These are phyloP conservation scores for Sphenodon punctatus DNA, from an alignment of 2,797 vertebrate genomes.

Conservation along the genomic window DNA sequence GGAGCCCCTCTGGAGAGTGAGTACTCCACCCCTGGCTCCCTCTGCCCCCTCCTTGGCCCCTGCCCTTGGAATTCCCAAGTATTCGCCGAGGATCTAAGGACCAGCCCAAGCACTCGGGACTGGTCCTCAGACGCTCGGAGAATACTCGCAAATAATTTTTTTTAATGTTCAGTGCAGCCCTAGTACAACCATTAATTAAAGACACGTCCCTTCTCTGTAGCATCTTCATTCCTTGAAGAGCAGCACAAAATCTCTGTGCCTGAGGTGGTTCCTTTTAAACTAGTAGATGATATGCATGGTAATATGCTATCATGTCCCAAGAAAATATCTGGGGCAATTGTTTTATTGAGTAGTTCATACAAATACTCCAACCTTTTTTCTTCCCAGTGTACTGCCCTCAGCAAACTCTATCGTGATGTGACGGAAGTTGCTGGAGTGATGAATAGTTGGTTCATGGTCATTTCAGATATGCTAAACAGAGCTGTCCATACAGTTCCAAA, in stretches of 20 bases:
- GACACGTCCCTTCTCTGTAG: rapidly evolving
- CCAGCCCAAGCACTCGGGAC: no score
- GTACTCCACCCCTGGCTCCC: no score
- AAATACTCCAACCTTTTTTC: background rate
- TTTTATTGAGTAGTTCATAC: background rate
- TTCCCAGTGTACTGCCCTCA: background rate
- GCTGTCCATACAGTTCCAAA: background rate
- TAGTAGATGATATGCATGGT: background rate
- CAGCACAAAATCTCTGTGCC: background rate
- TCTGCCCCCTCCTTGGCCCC: no score
- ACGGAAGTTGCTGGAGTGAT: background rate
- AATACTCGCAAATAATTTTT: no score
- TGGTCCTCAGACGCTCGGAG: no score
- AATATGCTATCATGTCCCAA: background rate
- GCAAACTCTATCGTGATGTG: background rate
- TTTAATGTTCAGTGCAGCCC: no score
- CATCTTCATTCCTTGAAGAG: background rate
- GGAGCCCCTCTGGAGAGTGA: no score
- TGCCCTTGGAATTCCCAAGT: no score
- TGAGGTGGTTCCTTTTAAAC: background rate
- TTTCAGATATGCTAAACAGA: background rate
- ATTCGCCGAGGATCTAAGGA: no score
- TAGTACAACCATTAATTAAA: no score
- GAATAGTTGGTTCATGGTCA: background rate
- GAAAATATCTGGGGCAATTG: rapidly evolving